These are phyloP conservation scores for Scortum barcoo DNA, from an alignment of 2,113 vertebrate genomes.

Conservation along the genomic window DNA sequence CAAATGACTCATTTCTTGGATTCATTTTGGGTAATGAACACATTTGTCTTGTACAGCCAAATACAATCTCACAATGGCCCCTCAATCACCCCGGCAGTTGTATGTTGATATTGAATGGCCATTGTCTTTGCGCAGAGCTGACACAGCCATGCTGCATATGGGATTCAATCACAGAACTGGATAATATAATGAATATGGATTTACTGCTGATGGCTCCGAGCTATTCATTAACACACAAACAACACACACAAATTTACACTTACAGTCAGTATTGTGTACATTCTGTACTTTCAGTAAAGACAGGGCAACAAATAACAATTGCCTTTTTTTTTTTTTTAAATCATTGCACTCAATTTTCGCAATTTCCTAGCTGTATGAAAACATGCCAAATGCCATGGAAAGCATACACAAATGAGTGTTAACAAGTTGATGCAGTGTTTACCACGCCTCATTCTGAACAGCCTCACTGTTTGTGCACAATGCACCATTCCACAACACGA, in stretches of 20 bases:
- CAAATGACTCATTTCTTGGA: conserved; percentile 76
- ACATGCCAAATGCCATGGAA: conserved; percentile 28
- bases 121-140: conserved; percentile 72
- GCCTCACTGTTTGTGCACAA: conserved; percentile 42
- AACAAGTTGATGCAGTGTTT: conserved; percentile 29
- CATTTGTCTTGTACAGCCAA: conserved; percentile 78
- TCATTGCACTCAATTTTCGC: conserved; percentile 14
- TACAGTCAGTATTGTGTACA: conserved; percentile 15
- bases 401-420: conserved; percentile 21
- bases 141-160: conserved; percentile 54
- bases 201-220: conserved; percentile 62
- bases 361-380: conserved; percentile 18
- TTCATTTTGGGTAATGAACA: conserved; percentile 78
- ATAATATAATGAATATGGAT: conserved; percentile 70
- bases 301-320: conserved; percentile 12
- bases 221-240: conserved; percentile 59
- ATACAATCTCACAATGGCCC: conserved; percentile 70
- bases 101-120: conserved; percentile 64
- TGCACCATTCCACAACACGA: conserved; percentile 57
- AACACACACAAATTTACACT: conserved; percentile 36
- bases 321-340: conserved; percentile 4
- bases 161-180: conserved; percentile 65
- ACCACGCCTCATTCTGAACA: conserved; percentile 11
- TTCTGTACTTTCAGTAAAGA: conserved; percentile 32
- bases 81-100: conserved; percentile 69